Conservation (phyloP, 2,113 vertebrate genomes). For the Dasyornis broadbenti region DNA sequence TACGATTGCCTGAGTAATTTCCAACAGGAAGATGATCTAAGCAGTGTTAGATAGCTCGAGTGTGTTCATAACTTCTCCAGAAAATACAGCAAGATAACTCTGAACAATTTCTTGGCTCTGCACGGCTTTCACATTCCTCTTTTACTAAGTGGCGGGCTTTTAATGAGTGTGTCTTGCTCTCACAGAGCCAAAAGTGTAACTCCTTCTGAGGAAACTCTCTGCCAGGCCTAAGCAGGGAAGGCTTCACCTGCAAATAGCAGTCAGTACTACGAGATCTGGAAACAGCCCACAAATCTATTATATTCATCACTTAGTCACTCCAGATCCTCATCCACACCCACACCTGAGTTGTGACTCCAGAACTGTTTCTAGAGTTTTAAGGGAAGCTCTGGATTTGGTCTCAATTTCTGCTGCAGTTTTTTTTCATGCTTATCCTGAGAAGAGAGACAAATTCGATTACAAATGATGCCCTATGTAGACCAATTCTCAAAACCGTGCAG, state of each 20-base stretch:
- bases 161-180: neutral
- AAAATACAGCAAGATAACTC: constrained; percentile 11
- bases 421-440: neutral
- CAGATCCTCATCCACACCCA: neutral
- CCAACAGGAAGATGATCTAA: constrained; percentile 21
- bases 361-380: neutral
- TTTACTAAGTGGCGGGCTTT: constrained; percentile 8
- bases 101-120: neutral
- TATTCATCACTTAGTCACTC: neutral
- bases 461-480: neutral
- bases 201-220: neutral
- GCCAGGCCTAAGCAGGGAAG: neutral
- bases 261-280: neutral
- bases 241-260: neutral
- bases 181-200: neutral
- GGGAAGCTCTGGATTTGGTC: neutral
- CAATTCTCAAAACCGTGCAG: neutral
- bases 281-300: neutral
- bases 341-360: neutral
- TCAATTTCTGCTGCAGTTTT: neutral
- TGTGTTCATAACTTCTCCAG: neutral
- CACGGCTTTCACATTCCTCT: neutral
- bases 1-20: neutral
- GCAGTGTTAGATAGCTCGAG: neutral
- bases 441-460: neutral